A percentile compares a stretch with the other conserved stretches of the same genome.
phyloP scores from a whole-genome alignment of 92 coral and sea anemone genomes.

The Epizoanthus rinbou region DNA sequence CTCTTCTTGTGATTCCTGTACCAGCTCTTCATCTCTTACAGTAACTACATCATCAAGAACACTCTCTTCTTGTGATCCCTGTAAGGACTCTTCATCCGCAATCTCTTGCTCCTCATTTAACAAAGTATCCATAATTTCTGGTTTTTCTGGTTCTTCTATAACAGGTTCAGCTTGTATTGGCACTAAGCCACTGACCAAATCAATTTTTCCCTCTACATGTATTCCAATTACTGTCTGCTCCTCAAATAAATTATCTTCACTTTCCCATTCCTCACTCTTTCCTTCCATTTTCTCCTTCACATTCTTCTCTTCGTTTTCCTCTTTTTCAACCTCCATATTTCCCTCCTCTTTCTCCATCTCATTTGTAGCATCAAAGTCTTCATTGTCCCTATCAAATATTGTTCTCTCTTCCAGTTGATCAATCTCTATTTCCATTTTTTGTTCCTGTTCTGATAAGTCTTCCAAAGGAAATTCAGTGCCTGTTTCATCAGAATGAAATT shows the following conservation, averaged over 20 bases:
- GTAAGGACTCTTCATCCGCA: not conserved
- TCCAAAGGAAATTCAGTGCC: not conserved
- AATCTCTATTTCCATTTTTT: not conserved
- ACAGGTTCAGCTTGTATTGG: too few relatives aligned
- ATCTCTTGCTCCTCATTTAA: not conserved
- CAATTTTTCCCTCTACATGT: not conserved
- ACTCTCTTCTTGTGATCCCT: not conserved
- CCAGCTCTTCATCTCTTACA: not conserved
- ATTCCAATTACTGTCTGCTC: not conserved
- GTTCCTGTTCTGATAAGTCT: not conserved
- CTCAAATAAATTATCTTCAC: not conserved
- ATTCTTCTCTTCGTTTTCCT: not conserved
- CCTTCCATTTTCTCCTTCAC: not conserved
- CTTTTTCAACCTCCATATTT: not conserved
- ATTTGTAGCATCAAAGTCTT: not conserved
- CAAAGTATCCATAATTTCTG: not conserved
- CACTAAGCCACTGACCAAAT: not conserved
- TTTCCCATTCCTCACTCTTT: slow-evolving; percentile 9
- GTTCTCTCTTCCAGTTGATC: not conserved
- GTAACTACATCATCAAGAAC: not conserved
- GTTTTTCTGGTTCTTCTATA: not conserved
- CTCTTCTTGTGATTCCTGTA: not conserved
- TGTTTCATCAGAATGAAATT: not conserved
- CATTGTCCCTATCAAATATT: not conserved
- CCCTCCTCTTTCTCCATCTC: not conserved